Evolutionary conservation across 2,113 vertebrate species (phyloP), one percentile per base, ranked within the genome.

Genomic region (Semnopithecus entellus): DNA sequence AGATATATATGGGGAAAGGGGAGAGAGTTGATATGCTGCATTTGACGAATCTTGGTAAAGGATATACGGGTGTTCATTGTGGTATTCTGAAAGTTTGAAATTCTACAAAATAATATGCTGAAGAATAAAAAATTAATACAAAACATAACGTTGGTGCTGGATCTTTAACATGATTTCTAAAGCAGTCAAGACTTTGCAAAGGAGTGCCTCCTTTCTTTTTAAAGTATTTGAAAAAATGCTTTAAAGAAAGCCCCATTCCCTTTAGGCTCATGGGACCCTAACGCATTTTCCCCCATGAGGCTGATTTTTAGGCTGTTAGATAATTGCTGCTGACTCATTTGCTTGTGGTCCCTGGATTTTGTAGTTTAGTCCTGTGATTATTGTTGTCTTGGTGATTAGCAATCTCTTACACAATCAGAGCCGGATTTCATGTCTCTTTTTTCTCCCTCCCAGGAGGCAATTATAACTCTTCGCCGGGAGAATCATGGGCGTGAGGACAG

Each of bases 341-440:
- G 68, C 73, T 23, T 20, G 68, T 96, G 85, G 68, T 70, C 57
- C 23, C 61, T 57, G 66, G 52, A 94, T 97, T 97, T 96, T 61
- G 9, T 73, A 88, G 96, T 92, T 95, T 95, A 85, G 55, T 85
- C 70, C 70, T 95, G 32, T 97, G 89, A 96, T 75, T 50, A 76
- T 70, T 73, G 72, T 43, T 98, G 61, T 92, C 85, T 94, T 88
- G 96, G 92, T 87, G 79, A 95, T 96, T 91, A 97, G 79, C 55
- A 90, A 4, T 93, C 95, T 93, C 78, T 91, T 97, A 96, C 82
- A 79, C 92, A 79, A 43, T 0, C 0, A 92, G 61, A 76, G 50
- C 30, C 72, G 4, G 25, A 88, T 98, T 97, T 94, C 95, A 43
- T 93, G 30, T 89, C 32, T 90, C 87, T 88, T 96, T 43, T 84